Evolutionary conservation across 2,888 invertebrate genomes (phyloP), one percentile per base, ranked within the genome.

Genomic region (Macrophya annulata): DNA sequence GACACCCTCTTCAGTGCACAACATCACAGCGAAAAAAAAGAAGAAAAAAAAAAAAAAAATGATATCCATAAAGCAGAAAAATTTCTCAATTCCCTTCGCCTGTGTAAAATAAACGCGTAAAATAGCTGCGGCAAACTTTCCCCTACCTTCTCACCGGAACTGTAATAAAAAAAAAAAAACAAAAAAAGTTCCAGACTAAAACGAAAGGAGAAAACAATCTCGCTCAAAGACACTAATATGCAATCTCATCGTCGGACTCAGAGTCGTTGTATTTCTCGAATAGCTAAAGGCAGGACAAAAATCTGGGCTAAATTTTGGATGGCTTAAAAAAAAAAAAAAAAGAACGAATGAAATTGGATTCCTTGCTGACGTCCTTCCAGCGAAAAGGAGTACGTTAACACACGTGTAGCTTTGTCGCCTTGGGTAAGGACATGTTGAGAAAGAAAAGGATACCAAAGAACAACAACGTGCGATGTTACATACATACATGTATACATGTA

Each of bases 61-160:
- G 76, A 77, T 55, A 31, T 77, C 51, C 25, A 77, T 77, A 77
- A 77, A 37, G 43, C 51, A 77, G n/a, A 43, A 72, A 45, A 72
- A 45, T 45, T 45, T 45, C 72, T 72, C 72, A 72, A 51, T 37
- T 10, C 25, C 31, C 17, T 55, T 55, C 31, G 15, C 31, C 31
- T n/a, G 3, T 43, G 15, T 10, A 21, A 25, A 15, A 48, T 45
- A 45, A 12, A 21, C 21, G 74, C 74, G 74, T 74, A 17, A 74
- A 25, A 48, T 8, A 45, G 74, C 25, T 25, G 21, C 6, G 45
- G 15, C 10, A 21, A 5, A 45, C 1, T 45, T 4, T 21, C 43
- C 43, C 45, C 37, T 21, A 31, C 68, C 8, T 21, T 12, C 25
- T 15, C 48, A 15, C 37, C 6, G 68, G 17, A 68, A 37, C 15